Evolutionary conservation across 2,888 invertebrate species (phyloP).

Genomic region (Melanostoma scalare): DNA sequence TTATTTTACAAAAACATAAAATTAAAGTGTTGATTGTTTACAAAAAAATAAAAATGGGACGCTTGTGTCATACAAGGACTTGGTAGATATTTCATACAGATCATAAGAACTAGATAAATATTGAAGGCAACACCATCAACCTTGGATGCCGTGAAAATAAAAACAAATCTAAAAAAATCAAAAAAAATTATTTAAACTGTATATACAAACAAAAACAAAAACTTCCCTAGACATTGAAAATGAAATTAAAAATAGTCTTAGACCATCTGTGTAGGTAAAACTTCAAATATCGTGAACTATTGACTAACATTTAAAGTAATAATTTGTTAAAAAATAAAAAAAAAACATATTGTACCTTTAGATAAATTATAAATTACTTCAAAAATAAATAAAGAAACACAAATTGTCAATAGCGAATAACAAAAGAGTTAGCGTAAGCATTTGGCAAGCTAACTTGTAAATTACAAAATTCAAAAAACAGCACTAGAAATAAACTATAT

Average conservation of each 20-base stretch:
- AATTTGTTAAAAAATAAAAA: constrained; percentile 62
- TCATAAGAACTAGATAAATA: constrained; percentile 49
- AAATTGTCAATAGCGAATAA: constrained; percentile 61
- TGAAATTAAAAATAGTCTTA: constrained; percentile 63
- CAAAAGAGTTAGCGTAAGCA: constrained; percentile 33
- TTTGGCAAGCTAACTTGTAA: constrained; percentile 65
- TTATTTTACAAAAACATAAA: constrained; percentile 66
- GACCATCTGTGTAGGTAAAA: constrained; percentile 71
- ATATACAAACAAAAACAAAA: constrained; percentile 57
- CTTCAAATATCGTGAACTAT: constrained; percentile 72
- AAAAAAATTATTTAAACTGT: constrained; percentile 54
- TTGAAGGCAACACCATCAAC: constrained; percentile 59
- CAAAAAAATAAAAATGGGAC: constrained; percentile 36
- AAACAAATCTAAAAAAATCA: constrained; percentile 45
- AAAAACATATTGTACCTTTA: constrained; percentile 71
- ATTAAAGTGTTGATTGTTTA: constrained; percentile 65
- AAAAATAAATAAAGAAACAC: constrained; percentile 59
- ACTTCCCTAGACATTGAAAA: constrained; percentile 67
- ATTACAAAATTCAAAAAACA: constrained; percentile 38
- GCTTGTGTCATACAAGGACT: constrained; percentile 50
- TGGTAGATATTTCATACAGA: constrained; percentile 54
- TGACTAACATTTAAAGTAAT: constrained; percentile 69
- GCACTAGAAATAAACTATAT: constrained; percentile 59
- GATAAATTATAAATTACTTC: constrained; percentile 70
- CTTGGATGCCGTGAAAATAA: constrained; percentile 43